Evolutionary conservation across 2,113 vertebrate genomes (phyloP).

Genomic region (Brachyhypopomus occidentalis): DNA sequence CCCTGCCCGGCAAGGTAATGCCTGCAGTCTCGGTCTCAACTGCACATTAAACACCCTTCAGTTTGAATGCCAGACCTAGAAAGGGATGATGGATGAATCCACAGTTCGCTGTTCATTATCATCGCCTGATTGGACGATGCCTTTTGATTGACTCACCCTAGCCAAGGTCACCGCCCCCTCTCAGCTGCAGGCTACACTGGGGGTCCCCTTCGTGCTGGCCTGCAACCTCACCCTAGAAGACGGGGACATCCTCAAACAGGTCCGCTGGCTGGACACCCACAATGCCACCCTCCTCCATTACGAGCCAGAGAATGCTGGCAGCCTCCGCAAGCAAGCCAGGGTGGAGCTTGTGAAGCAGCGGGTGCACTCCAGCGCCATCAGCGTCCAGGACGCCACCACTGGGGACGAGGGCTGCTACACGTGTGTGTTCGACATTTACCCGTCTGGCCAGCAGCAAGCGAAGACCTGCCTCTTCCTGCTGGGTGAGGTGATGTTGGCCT

Average conservation of each 20-base stretch:
- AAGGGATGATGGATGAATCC: background rate
- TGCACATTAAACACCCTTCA: background rate
- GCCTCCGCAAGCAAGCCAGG: constrained; percentile 38
- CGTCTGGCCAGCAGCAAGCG: constrained; percentile 61
- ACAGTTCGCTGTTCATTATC: constrained; percentile 7
- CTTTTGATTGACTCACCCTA: constrained; percentile 59
- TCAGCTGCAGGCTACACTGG: constrained; percentile 52
- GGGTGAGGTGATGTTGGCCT: constrained; percentile 54
- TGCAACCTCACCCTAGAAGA: constrained; percentile 65
- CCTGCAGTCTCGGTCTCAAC: background rate
- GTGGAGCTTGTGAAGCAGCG: constrained; percentile 57
- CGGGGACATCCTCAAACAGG: constrained; percentile 61
- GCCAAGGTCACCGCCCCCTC: constrained; percentile 63
- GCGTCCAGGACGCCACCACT: constrained; percentile 54
- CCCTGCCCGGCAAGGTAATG: constrained; percentile 45
- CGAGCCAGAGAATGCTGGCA: background rate
- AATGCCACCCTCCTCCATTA: constrained; percentile 65
- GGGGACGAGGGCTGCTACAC: constrained; percentile 71
- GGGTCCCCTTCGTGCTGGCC: constrained; percentile 57
- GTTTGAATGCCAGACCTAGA: background rate
- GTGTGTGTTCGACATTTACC: constrained; percentile 73
- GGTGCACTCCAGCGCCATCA: constrained; percentile 63
- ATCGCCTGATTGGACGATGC: constrained; percentile 9
- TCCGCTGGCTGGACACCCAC: constrained; percentile 66
- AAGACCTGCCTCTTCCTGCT: constrained; percentile 65